These are phyloP conservation scores for Apotomis betuletana DNA, from an alignment of 2,888 invertebrate genomes.

Conservation along the genomic window DNA sequence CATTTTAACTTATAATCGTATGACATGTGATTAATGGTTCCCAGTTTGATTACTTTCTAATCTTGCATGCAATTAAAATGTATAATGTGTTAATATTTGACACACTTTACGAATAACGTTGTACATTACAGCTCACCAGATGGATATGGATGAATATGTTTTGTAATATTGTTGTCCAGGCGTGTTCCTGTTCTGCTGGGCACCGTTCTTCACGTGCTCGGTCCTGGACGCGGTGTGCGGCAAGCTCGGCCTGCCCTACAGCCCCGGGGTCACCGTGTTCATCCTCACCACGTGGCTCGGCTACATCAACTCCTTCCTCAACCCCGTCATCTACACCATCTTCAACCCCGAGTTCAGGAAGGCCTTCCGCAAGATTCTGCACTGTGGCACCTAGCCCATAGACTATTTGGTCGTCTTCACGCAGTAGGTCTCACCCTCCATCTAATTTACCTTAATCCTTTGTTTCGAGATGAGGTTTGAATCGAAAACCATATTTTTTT, in stretches of 20 bases:
- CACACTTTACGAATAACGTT: too few relatives aligned
- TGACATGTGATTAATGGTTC: too few relatives aligned
- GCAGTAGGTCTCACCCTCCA: slow-evolving; percentile 50
- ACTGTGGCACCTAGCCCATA: slow-evolving; percentile 83
- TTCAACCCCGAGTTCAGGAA: slow-evolving; percentile 99
- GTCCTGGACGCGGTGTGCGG: slow-evolving; percentile 98
- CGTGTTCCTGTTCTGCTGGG: slow-evolving; percentile 99
- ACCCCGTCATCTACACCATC: slow-evolving; percentile 96
- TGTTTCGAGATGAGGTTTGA: slow-evolving; percentile 17
- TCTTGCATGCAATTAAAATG: too few relatives aligned
- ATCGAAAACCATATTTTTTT: neutral
- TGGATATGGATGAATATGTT: too few relatives aligned
- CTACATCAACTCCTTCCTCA: slow-evolving; percentile 97
- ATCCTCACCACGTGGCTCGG: slow-evolving; percentile 98
- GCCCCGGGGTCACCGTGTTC: slow-evolving; percentile 94
- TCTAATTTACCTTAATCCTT: neutral
- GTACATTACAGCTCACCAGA: too few relatives aligned
- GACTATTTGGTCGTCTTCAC: slow-evolving; percentile 73
- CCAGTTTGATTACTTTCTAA: too few relatives aligned
- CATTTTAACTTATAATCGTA: too few relatives aligned
- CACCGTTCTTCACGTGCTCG: slow-evolving; percentile 99
- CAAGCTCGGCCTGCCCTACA: slow-evolving; percentile 90
- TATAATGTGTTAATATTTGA: too few relatives aligned
- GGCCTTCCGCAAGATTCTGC: slow-evolving; percentile 97
- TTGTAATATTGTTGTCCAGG: slow-evolving; percentile 84